Conservation (phyloP, 2,797 vertebrate genomes). For the Sebastolobus alascanus region DNA sequence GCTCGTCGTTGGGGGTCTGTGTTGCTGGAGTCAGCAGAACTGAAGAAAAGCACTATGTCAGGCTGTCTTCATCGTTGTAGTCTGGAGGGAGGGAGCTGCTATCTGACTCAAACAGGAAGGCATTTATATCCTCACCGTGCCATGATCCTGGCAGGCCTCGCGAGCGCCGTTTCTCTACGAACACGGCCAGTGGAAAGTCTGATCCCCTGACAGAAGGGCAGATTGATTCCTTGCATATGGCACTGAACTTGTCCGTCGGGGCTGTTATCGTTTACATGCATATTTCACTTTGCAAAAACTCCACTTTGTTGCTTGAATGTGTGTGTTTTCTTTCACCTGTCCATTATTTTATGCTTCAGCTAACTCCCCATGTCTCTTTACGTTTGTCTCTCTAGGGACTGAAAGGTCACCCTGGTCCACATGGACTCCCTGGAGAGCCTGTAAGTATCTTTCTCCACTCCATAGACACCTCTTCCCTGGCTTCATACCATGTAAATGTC, state of each 20-base stretch:
- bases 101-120: slow-evolving; percentile 81
- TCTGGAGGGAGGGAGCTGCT: slow-evolving; percentile 56
- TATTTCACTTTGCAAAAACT: slow-evolving; percentile 50
- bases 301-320: slow-evolving; percentile 27
- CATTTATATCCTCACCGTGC: slow-evolving; percentile 81
- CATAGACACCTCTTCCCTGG: background rate
- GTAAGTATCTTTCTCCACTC: slow-evolving; percentile 83
- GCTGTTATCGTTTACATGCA: slow-evolving; percentile 47
- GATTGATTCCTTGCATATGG: slow-evolving; percentile 74
- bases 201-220: slow-evolving; percentile 60
- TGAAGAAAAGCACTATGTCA: slow-evolving; percentile 52
- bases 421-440: slow-evolving; percentile 93
- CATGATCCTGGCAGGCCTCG: slow-evolving; percentile 54
- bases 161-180: slow-evolving; percentile 43
- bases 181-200: slow-evolving; percentile 75
- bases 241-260: slow-evolving; percentile 41
- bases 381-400: slow-evolving; percentile 83
- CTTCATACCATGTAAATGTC: slow-evolving; percentile 1
- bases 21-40: slow-evolving; percentile 72
- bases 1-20: slow-evolving; percentile 54
- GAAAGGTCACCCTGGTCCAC: slow-evolving; percentile 93
- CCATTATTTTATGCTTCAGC: slow-evolving; percentile 40
- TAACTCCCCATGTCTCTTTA: slow-evolving; percentile 27
- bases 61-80: slow-evolving; percentile 49
- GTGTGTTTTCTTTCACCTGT: slow-evolving; percentile 19